These are phyloP conservation scores for Natrix natrix DNA, from an alignment of 2,797 vertebrate genomes.

Conservation along the genomic window DNA sequence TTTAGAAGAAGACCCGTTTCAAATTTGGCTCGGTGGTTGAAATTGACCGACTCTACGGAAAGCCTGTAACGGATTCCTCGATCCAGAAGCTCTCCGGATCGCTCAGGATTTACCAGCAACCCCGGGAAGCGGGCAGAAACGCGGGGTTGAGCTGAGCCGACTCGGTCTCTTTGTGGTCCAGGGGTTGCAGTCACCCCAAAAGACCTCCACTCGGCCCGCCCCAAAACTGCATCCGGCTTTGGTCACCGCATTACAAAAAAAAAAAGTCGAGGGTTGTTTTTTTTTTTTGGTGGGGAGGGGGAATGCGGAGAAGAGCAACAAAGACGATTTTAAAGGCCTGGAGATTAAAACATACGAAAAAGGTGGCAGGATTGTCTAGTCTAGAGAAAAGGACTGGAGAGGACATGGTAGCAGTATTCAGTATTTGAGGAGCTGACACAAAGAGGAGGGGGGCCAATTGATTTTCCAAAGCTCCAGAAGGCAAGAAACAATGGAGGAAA, in stretches of 20 bases:
- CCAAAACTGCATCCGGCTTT: neutral
- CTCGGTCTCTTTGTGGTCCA: neutral
- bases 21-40: neutral
- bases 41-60: neutral
- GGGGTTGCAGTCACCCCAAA: neutral
- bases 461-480: neutral
- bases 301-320: neutral
- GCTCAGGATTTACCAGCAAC: neutral
- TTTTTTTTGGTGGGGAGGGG: neutral
- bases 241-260: neutral
- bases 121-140: neutral
- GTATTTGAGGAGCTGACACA: neutral
- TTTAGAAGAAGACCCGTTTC: neutral
- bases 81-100: neutral
- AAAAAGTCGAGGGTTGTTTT: neutral
- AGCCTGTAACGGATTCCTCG: neutral
- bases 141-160: neutral
- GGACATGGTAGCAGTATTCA: neutral
- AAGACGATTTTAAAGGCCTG: neutral
- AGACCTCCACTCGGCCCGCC: neutral
- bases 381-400: neutral
- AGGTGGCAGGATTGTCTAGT: neutral
- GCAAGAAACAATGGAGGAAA: neutral
- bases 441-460: neutral
- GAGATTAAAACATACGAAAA: neutral